Evolutionary conservation across 2,888 invertebrate genomes (phyloP).

Genomic region (Philonicus albiceps): DNA sequence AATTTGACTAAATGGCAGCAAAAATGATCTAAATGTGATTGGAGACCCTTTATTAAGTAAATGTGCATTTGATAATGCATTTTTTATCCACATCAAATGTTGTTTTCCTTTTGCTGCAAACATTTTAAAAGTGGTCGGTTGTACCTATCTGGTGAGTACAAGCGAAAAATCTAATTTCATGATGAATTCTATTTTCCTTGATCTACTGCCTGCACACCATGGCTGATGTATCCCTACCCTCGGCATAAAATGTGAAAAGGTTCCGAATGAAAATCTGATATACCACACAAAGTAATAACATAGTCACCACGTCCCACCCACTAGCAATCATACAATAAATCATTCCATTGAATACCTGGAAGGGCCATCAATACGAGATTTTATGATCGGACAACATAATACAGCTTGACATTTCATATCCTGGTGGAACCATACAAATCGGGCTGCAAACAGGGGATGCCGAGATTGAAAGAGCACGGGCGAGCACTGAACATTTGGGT

Average conservation of each 20-base stretch:
- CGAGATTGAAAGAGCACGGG: conserved; percentile 3
- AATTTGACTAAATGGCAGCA: not conserved
- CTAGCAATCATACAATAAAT: conserved; percentile 11
- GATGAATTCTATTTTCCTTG: conserved; percentile 10
- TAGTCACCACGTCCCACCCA: not conserved
- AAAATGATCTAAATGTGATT: not conserved
- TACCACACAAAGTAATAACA: conserved; percentile 24
- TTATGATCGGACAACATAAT: conserved; percentile 42
- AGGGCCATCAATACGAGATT: conserved; percentile 36
- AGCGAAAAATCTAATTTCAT: conserved; percentile 27
- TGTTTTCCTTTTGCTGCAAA: not conserved
- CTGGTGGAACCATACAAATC: conserved; percentile 25
- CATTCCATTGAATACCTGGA: conserved; percentile 36
- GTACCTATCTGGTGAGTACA: not conserved
- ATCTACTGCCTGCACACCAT: not conserved
- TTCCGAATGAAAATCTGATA: not conserved
- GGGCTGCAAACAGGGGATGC: not conserved
- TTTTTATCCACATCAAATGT: not conserved
- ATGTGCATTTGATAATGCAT: not conserved
- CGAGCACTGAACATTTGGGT: not conserved
- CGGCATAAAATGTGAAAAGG: not conserved
- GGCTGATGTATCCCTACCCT: not conserved
- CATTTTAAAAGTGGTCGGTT: not conserved
- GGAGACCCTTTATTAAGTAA: not conserved
- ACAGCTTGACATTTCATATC: conserved; percentile 40